These are phyloP conservation scores for Pluvianellus socialis DNA, from an alignment of 2,113 vertebrate species.

Conservation along the genomic window DNA sequence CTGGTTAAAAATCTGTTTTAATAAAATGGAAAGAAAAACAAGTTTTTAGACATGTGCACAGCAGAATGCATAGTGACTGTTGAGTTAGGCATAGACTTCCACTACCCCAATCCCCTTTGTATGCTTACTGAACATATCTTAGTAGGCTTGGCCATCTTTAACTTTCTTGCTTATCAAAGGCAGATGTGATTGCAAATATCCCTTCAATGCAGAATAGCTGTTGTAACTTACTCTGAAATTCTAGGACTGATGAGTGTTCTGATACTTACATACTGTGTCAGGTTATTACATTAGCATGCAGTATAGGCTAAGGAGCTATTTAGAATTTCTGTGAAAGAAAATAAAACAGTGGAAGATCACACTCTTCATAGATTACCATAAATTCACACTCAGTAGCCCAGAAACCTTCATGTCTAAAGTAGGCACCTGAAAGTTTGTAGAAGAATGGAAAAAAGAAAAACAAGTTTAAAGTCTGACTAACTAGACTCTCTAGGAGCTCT, in stretches of 20 bases:
- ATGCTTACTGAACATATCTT: background rate
- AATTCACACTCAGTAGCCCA: background rate
- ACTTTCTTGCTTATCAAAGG: background rate
- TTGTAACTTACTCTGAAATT: background rate
- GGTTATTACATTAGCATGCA: background rate
- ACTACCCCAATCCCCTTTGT: background rate
- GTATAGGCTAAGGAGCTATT: background rate
- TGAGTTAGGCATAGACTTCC: background rate
- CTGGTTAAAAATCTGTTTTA: background rate
- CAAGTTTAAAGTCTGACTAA: background rate
- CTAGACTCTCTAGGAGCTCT: background rate
- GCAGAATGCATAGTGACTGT: background rate
- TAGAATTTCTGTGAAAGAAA: background rate
- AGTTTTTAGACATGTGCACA: background rate
- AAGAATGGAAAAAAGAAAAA: background rate
- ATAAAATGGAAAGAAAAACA: background rate
- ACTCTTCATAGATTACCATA: background rate
- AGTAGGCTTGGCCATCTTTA: background rate
- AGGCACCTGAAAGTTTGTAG: background rate
- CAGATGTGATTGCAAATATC: background rate
- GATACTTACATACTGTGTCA: background rate
- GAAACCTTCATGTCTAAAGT: background rate
- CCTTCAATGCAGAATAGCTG: background rate
- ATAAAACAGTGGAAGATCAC: background rate
- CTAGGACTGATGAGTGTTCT: background rate